Evolutionary conservation across 2,888 invertebrate species (phyloP).

Genomic region (Spodoptera littoralis): DNA sequence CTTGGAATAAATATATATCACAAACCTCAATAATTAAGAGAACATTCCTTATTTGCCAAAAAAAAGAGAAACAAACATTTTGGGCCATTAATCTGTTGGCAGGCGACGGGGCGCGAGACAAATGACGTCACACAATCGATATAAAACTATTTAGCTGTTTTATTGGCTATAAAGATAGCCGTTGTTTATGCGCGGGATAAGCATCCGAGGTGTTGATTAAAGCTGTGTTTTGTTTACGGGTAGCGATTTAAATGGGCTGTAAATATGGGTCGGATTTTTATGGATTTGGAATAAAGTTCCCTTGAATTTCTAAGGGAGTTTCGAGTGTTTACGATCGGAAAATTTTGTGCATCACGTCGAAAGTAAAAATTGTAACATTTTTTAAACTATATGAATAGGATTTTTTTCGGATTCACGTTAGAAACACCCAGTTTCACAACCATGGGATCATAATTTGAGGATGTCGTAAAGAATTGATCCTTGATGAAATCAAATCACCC

Average conservation of each 20-base stretch:
- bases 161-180: slow-evolving; percentile 74
- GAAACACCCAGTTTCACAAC: too few relatives aligned
- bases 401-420: too few relatives aligned
- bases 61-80: slow-evolving; percentile 30
- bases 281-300: slow-evolving; percentile 12
- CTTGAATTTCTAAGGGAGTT: background rate
- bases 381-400: too few relatives aligned
- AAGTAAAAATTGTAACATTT: too few relatives aligned
- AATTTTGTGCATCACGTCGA: too few relatives aligned
- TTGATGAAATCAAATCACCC: too few relatives aligned
- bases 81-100: slow-evolving; percentile 63
- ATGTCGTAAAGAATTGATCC: too few relatives aligned
- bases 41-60: slow-evolving; percentile 8
- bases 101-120: slow-evolving; percentile 70
- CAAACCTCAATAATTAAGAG: slow-evolving; percentile 22
- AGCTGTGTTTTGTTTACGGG: slow-evolving; percentile 45
- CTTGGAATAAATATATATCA: background rate
- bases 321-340: background rate
- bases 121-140: slow-evolving; percentile 72
- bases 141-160: slow-evolving; percentile 78
- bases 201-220: slow-evolving; percentile 59
- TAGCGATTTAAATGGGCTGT: slow-evolving; percentile 40
- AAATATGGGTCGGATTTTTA: slow-evolving; percentile 39
- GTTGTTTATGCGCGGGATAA: slow-evolving; percentile 58
- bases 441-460: too few relatives aligned